These are phyloP conservation scores for Strigops habroptila DNA, from an alignment of 2,113 vertebrate species.

Conservation along the genomic window DNA sequence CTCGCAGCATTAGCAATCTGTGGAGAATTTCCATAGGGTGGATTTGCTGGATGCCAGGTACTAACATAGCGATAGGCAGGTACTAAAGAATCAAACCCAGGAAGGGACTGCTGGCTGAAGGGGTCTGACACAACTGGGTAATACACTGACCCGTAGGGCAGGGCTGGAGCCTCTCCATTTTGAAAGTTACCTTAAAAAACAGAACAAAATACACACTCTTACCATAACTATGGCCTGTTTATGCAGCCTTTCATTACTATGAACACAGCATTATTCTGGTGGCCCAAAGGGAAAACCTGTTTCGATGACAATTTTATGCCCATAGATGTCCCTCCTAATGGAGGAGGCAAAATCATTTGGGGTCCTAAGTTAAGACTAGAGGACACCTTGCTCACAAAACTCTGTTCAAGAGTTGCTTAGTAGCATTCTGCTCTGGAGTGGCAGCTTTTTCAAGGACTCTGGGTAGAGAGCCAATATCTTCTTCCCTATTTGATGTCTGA, in stretches of 20 bases:
- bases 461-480: background rate
- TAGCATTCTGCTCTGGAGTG: background rate
- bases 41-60: conserved; percentile 75
- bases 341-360: background rate
- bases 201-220: background rate
- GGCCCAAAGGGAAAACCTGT: background rate
- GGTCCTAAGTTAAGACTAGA: background rate
- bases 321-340: background rate
- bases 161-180: conserved; percentile 68
- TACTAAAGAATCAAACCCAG: conserved; percentile 82
- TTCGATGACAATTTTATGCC: background rate
- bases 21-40: conserved; percentile 58
- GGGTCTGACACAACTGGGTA: conserved; percentile 82
- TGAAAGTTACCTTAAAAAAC: conserved; percentile 73
- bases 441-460: background rate
- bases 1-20: conserved; percentile 65
- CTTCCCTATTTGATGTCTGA: background rate
- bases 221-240: background rate
- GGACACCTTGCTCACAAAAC: background rate
- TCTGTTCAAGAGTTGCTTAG: background rate
- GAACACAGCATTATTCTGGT: background rate
- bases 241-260: background rate
- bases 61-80: conserved; percentile 71
- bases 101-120: conserved; percentile 69
- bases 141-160: conserved; percentile 72